Base-by-base conservation (phyloP, 2,113 vertebrate genomes). In the Toxotes chatareus region DNA sequence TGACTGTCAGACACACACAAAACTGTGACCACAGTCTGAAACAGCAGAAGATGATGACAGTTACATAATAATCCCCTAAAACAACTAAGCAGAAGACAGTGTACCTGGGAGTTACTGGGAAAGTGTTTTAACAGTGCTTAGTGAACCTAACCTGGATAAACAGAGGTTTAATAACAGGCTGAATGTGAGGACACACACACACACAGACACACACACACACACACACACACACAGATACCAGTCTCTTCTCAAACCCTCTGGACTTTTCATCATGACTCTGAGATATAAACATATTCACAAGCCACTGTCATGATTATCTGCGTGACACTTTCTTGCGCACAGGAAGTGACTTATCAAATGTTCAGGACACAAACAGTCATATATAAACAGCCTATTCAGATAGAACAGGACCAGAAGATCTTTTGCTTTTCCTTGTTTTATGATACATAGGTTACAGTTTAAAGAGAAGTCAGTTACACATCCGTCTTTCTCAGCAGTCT, bases 121-220 rank as follows among this genome's bases (percentile, higher is more conserved):
- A 31, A 55, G 27, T 36, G 51, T 38, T 59, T 38, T 27, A 27
- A 27, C 27, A 46, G 19, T 42, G 32, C 53, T 27, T 36, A 42
- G 23, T 64, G 49, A 44, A 76, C 11, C 73, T 53, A 67, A 38
- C 27, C 38, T 67, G 7, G 49, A 67, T 42, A 65, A 65, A 76
- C 49, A 56, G 4, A 61, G n/a, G 44, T 23, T 40, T 53, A 51
- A 21, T 63, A 53, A 12, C 21, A 36, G 12, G 32, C 8, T 55
- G 5, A 27, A 51, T 51, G 32, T 51, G 6, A 63, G 21, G 17
- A 61, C 23, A 34, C 27, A 74, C 44, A 38, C 49, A 32, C 14
- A 6, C 14, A 40, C 27, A 47, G 17, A 51, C 47, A 51, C 19
- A 53, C 49, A 53, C 49, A n/a, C 27, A 27, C 27, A 27, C 27